Conservation (phyloP, 2,113 vertebrate species). For the Saiga tatarica region DNA sequence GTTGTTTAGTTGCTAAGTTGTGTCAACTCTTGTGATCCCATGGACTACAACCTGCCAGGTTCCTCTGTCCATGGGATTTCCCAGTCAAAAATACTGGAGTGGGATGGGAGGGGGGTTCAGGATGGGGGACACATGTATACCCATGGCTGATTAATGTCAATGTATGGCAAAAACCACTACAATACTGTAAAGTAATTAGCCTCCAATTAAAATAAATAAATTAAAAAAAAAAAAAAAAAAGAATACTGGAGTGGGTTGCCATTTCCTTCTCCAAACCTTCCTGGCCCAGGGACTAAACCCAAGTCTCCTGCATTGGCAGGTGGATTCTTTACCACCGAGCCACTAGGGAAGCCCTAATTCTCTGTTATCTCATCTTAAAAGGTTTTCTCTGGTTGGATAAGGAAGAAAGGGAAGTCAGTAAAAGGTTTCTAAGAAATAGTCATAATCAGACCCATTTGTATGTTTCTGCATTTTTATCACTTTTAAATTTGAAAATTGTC, state of each 20-base stretch:
- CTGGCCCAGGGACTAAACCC: not conserved
- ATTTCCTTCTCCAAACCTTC: not conserved
- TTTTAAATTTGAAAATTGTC: not conserved
- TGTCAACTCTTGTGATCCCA: not conserved
- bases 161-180: not conserved
- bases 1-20: not conserved
- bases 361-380: not conserved
- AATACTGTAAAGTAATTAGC: not conserved
- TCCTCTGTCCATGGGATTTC: not conserved
- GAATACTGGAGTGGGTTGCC: not conserved
- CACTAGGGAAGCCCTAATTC: not conserved
- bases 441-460: not conserved
- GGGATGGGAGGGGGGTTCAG: not conserved
- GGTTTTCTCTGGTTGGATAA: not conserved
- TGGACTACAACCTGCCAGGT: not conserved
- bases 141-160: not conserved
- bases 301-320: not conserved
- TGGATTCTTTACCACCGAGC: not conserved
- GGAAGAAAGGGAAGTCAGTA: not conserved
- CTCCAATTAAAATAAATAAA: not conserved
- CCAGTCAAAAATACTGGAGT: not conserved
- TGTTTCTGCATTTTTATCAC: not conserved
- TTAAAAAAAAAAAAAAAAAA: not conserved
- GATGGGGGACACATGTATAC: not conserved
- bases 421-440: not conserved